Base-by-base conservation (phyloP, 1,140 invertebrate species). In the fruit fly (Drosophila melanogaster) region DNA sequence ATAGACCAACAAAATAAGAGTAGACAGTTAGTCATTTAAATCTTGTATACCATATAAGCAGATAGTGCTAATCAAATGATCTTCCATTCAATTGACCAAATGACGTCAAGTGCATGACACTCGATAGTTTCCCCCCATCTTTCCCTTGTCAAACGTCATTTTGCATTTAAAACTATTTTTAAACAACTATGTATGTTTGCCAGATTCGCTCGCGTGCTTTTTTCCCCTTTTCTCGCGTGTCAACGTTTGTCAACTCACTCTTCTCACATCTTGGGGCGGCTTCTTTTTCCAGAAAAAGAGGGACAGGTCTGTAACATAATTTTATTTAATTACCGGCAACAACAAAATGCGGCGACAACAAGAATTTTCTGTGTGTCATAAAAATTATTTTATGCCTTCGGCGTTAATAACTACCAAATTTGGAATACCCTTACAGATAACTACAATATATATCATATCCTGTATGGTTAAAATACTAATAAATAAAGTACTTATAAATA, bases 311-410 rank as follows among this genome's bases (percentile, higher is more conserved):
- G 62, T 50, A 67, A 80, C 84, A 77, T 85, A 85, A 87, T 76
- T 83, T 86, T 81, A 86, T 86, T 86, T 86, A 86, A 86, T 86
- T 86, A 86, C 75, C 56, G 37, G 22, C 72, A 81, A 77, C 41
- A 76, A 57, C 72, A 81, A 86, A 64, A 66, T 79, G 60, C 65
- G 58, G 73, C 73, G 56, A 74, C 77, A 75, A 75, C 77, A 75
- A 74, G 55, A 81, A 87, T 87, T 77, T 37, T 57, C 74, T 78
- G 40, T 66, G 79, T 87, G 83, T 79, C 83, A 87, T 86, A 87
- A 86, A 87, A 86, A 78, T 81, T 81, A 87, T 69, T 76, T 76
- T 76, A 75, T 46, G 64, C 58, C 71, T 70, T 35, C 40, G 37
- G 46, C 26, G 0, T 30, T 7, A 7, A 30, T 10, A 30, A 0